Conservation (phyloP, 2,797 vertebrate genomes). For the Aulostomus chinensis region DNA sequence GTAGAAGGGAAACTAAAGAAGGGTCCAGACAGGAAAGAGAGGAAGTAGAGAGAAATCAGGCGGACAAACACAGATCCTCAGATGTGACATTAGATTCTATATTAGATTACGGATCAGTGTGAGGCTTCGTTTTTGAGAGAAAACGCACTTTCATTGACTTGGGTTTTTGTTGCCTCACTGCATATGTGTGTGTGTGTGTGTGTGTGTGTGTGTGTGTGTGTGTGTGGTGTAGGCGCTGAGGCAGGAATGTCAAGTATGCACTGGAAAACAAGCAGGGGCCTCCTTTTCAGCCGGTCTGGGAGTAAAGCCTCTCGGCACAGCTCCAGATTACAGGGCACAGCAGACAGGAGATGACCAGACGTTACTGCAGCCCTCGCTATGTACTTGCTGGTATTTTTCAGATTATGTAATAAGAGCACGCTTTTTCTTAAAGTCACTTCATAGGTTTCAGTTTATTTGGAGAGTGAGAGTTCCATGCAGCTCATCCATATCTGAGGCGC, state of each 20-base stretch:
- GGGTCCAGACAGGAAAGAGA: constrained; percentile 21
- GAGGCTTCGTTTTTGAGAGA: constrained; percentile 25
- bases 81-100: constrained; percentile 43
- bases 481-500: constrained; percentile 10
- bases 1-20: constrained; percentile 35
- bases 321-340: constrained; percentile 29
- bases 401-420: constrained; percentile 22
- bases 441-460: constrained; percentile 19
- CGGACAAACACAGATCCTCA: constrained; percentile 8
- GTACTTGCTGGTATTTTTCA: constrained; percentile 5
- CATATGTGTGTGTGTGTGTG: constrained; percentile 32
- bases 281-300: constrained; percentile 58
- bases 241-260: constrained; percentile 78
- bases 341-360: constrained; percentile 19
- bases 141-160: constrained; percentile 50
- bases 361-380: constrained; percentile 11
- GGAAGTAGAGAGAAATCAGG: constrained; percentile 13
- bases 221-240: constrained; percentile 40
- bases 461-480: constrained; percentile 12
- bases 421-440: constrained; percentile 11
- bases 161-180: constrained; percentile 19
- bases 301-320: constrained; percentile 43
- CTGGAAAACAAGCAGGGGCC: constrained; percentile 74
- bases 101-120: constrained; percentile 56
- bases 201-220: constrained; percentile 34